Percentiles rank a stretch among this genome's conserved stretches.
Evolutionary conservation across 2,113 vertebrate genomes (phyloP).

Genomic region (Cranoglanis bouderius): DNA sequence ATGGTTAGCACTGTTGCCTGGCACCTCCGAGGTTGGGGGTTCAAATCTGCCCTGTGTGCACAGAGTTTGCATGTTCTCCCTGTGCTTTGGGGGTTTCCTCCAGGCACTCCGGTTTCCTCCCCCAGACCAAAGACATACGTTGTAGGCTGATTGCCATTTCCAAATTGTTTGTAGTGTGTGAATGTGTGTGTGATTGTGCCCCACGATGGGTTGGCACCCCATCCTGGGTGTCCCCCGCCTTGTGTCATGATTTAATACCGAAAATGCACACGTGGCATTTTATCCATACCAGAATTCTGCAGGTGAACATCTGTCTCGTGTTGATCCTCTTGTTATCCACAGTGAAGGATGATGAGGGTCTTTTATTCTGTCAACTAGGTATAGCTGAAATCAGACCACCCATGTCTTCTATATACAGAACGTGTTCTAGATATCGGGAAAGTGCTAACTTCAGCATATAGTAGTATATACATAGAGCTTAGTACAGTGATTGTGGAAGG

Average conservation of each 20-base stretch:
- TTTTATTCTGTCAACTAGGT: background rate
- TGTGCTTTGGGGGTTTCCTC: no score
- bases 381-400: background rate
- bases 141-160: no score
- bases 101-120: no score
- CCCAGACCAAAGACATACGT: no score
- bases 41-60: no score
- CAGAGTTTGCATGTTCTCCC: no score
- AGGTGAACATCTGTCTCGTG: background rate
- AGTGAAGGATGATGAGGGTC: background rate
- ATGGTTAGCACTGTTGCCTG: no score
- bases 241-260: background rate
- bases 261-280: background rate
- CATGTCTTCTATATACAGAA: background rate
- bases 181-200: no score
- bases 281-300: background rate
- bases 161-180: no score
- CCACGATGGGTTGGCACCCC: no score
- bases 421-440: background rate
- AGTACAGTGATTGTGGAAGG: background rate
- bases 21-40: no score
- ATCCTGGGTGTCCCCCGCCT: background rate
- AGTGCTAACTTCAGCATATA: background rate
- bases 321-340: background rate
- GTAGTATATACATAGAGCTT: background rate